Evolutionary conservation across 2,797 vertebrate genomes (phyloP).

Genomic region (Rousettus madagascariensis): DNA sequence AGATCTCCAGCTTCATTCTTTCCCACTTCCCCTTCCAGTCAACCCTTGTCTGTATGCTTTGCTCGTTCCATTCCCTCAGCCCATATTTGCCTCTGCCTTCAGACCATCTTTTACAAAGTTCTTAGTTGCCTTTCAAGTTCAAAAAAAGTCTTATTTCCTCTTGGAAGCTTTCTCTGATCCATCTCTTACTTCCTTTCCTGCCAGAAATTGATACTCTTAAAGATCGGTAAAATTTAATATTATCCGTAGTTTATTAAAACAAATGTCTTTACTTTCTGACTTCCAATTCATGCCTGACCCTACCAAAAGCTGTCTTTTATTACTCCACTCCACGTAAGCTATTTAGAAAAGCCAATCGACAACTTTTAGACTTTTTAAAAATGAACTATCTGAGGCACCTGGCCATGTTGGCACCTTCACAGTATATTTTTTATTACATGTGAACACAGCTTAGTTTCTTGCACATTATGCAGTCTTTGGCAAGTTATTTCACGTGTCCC

Average conservation of each 20-base stretch:
- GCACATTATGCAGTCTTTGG: not conserved
- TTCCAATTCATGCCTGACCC: not conserved
- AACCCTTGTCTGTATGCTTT: not conserved
- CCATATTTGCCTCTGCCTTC: not conserved
- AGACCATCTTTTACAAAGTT: not conserved
- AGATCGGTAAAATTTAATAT: not conserved
- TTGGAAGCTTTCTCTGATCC: not conserved
- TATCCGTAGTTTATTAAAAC: not conserved
- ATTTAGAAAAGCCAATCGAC: not conserved
- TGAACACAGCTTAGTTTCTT: not conserved
- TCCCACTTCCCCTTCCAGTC: not conserved
- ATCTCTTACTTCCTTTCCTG: not conserved
- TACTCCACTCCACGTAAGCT: not conserved
- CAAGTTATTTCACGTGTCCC: not conserved
- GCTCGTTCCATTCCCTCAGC: not conserved
- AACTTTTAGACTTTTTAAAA: not conserved
- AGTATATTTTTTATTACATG: not conserved
- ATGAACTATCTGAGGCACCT: not conserved
- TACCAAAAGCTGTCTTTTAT: not conserved
- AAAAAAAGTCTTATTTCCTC: not conserved
- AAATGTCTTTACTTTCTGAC: not conserved
- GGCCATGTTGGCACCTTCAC: not conserved
- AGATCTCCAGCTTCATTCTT: not conserved
- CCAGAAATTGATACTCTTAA: not conserved
- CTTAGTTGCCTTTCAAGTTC: not conserved